These are phyloP conservation scores for Heterodera schachtii DNA, from an alignment of 1,140 invertebrate genomes.

Conservation along the genomic window DNA sequence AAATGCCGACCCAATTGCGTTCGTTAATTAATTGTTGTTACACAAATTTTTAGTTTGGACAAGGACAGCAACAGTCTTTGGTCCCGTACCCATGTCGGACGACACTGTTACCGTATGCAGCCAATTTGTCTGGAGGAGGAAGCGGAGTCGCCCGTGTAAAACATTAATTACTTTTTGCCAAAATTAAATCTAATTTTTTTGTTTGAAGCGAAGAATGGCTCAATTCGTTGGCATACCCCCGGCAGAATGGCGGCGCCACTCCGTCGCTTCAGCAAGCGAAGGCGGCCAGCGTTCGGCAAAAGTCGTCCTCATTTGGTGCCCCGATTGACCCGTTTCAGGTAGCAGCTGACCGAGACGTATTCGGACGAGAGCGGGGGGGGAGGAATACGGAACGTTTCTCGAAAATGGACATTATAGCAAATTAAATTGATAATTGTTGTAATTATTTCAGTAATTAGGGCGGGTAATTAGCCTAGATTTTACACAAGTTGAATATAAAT, in stretches of 20 bases:
- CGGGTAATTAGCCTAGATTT: no score
- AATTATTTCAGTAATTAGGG: neutral
- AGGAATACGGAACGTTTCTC: no score
- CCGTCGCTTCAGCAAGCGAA: neutral
- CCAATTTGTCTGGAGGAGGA: conserved; percentile 5
- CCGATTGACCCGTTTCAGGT: conserved; percentile 26
- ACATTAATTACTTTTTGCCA: neutral
- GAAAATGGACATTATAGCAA: no score
- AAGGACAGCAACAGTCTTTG: conserved; percentile 22
- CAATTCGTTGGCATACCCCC: neutral
- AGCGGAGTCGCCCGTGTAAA: conserved; percentile 1
- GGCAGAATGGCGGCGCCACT: neutral
- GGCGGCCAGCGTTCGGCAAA: conserved; percentile 3
- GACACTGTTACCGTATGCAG: conserved; percentile 44
- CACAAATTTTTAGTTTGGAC: conserved; percentile 40
- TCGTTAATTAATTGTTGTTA: conserved; percentile 14
- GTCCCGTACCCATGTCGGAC: conserved; percentile 42
- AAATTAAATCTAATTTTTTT: neutral
- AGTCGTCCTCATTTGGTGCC: conserved; percentile 7
- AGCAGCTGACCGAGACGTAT: no score
- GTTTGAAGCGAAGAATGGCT: conserved; percentile 27
- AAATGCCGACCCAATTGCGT: no score
- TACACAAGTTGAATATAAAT: no score
- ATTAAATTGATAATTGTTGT: neutral
- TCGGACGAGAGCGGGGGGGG: no score